These are phyloP conservation scores for Meloidogyne floridensis DNA, from an alignment of 1,140 invertebrate species.

Conservation along the genomic window DNA sequence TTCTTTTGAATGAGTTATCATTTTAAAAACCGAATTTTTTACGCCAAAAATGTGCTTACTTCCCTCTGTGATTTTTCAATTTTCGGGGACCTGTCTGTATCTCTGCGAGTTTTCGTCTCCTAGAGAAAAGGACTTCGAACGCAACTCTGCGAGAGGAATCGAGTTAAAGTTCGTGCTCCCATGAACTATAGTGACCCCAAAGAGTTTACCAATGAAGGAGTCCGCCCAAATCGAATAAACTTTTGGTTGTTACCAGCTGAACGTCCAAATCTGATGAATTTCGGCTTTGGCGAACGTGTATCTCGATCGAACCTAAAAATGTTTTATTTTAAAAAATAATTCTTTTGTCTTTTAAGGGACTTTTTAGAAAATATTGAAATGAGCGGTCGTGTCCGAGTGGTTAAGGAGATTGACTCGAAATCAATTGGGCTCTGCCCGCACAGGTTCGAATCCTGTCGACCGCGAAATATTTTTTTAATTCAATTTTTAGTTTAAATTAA, in stretches of 20 bases:
- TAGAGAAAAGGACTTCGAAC: too few relatives aligned
- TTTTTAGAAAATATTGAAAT: neutral
- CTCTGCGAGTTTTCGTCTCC: too few relatives aligned
- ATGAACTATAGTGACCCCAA: neutral
- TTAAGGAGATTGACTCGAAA: constrained; percentile 45
- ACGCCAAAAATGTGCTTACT: too few relatives aligned
- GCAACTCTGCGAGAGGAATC: too few relatives aligned
- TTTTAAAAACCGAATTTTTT: too few relatives aligned
- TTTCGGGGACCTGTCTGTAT: too few relatives aligned
- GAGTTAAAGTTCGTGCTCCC: too few relatives aligned
- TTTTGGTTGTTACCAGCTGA: constrained; percentile 28
- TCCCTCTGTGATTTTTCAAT: too few relatives aligned
- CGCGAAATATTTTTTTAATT: constrained; percentile 46
- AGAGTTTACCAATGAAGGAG: constrained; percentile 9
- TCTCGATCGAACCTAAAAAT: constrained; percentile 44
- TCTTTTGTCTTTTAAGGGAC: neutral
- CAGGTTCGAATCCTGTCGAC: constrained; percentile 57
- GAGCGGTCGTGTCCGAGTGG: constrained; percentile 39
- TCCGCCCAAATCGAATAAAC: constrained; percentile 48
- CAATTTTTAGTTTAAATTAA: neutral
- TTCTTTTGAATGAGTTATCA: too few relatives aligned
- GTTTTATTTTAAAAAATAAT: neutral
- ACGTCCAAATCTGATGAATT: constrained; percentile 47
- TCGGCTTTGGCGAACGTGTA: constrained; percentile 42
- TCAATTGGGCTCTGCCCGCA: constrained; percentile 49